A percentile compares a stretch with the other conserved stretches of the same genome.
These are phyloP conservation scores for Magallana gigas DNA, from an alignment of 1,140 invertebrate genomes.

Conservation along the genomic window DNA sequence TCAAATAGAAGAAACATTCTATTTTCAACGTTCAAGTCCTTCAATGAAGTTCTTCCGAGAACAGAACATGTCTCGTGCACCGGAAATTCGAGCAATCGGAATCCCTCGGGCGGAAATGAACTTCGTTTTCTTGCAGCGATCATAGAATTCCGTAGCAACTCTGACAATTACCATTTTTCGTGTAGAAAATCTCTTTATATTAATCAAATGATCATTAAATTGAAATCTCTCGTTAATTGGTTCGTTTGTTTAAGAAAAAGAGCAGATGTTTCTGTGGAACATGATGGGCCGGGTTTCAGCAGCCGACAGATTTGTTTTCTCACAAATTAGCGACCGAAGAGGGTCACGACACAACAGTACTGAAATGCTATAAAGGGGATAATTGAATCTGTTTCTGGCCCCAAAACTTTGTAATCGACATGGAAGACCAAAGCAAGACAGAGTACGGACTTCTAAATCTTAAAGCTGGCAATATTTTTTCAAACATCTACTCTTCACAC, in stretches of 20 bases:
- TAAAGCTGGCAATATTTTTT: neutral
- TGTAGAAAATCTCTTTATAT: slow-evolving; percentile 32
- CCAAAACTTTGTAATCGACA: neutral
- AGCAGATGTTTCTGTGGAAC: neutral
- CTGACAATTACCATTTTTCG: slow-evolving; percentile 34
- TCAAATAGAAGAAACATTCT: neutral
- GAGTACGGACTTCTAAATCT: neutral
- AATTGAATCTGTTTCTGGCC: neutral
- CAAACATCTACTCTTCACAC: neutral
- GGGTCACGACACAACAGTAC: neutral
- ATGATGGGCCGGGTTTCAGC: neutral
- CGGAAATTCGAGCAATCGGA: slow-evolving; percentile 10
- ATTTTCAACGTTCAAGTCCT: neutral
- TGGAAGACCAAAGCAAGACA: neutral
- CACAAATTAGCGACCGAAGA: slow-evolving; percentile 9
- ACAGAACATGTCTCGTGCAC: neutral
- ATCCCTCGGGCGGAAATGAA: slow-evolving; percentile 6
- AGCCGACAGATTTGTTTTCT: slow-evolving; percentile 9
- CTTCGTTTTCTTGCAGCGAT: slow-evolving; percentile 28
- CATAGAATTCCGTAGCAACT: slow-evolving; percentile 9
- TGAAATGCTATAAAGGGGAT: neutral
- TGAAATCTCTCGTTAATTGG: slow-evolving; percentile 21
- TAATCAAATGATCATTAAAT: slow-evolving; percentile 35
- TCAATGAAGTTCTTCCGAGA: neutral
- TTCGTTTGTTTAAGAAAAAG: slow-evolving; percentile 9